These are phyloP conservation scores for Charaxes varanes DNA, from an alignment of 1,140 invertebrate genomes.

Conservation along the genomic window DNA sequence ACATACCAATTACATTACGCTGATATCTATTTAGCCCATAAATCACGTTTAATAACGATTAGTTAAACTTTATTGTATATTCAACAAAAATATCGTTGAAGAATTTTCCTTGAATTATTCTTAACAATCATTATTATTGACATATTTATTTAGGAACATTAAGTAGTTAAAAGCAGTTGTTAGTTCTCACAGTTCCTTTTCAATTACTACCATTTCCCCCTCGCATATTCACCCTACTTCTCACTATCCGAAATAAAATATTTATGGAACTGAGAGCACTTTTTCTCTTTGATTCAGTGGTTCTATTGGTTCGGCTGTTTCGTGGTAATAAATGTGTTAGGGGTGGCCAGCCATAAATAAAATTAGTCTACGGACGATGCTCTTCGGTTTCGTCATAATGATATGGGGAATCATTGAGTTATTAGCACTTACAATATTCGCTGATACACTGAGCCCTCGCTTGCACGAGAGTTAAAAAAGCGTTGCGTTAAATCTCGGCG, in stretches of 20 bases:
- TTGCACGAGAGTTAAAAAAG: too few species aligned
- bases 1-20: too few species aligned
- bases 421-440: conserved; percentile 10
- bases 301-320: conserved; percentile 65
- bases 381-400: conserved; percentile 40
- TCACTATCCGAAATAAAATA: conserved; percentile 72
- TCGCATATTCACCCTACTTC: conserved; percentile 43
- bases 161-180: too few species aligned
- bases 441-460: too few species aligned
- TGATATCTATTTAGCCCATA: too few species aligned
- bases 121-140: too few species aligned
- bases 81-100: too few species aligned
- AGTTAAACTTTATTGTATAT: too few species aligned
- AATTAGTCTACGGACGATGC: conserved; percentile 60
- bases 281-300: conserved; percentile 73
- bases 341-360: conserved; percentile 56
- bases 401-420: conserved; percentile 18
- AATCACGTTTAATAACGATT: too few species aligned
- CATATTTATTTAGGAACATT: too few species aligned
- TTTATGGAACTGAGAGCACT: conserved; percentile 66
- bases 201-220: conserved; percentile 1
- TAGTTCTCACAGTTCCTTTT: background rate
- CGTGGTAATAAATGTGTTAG: conserved; percentile 60
- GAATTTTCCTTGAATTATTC: too few species aligned
- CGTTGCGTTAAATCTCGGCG: too few species aligned